These are phyloP conservation scores for Xanthorhoe spadicearia DNA, from an alignment of 2,888 invertebrate species.

Conservation along the genomic window DNA sequence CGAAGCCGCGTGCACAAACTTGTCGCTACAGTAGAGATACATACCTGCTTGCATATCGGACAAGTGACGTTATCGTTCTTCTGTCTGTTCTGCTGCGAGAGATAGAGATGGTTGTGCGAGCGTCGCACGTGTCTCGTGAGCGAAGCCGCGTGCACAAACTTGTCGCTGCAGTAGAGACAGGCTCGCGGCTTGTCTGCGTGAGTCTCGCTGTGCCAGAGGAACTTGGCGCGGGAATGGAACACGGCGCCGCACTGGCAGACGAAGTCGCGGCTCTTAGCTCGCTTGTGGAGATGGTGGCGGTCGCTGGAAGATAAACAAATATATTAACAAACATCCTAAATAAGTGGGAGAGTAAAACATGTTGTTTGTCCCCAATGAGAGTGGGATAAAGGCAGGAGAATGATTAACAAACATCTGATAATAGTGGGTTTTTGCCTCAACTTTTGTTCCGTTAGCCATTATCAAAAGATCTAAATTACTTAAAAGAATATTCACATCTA, in stretches of 20 bases:
- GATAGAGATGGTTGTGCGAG: slow-evolving; percentile 91
- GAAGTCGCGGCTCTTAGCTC: slow-evolving; percentile 88
- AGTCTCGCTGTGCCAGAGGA: slow-evolving; percentile 94
- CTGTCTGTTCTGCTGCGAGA: slow-evolving; percentile 85
- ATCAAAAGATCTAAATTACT: too few relatives aligned
- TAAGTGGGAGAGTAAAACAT: too few relatives aligned
- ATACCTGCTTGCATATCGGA: slow-evolving; percentile 88
- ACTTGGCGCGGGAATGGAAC: slow-evolving; percentile 92
- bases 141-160: slow-evolving; percentile 93
- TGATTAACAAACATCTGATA: too few relatives aligned
- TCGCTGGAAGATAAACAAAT: slow-evolving; percentile 69
- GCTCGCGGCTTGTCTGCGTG: slow-evolving; percentile 91
- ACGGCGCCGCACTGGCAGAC: slow-evolving; percentile 92
- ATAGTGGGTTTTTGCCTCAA: too few relatives aligned
- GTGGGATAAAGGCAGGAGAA: too few relatives aligned
- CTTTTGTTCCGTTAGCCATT: too few relatives aligned
- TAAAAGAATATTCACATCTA: too few relatives aligned
- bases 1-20: slow-evolving; percentile 93
- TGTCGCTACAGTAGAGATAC: slow-evolving; percentile 93
- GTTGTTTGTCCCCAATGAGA: too few relatives aligned
- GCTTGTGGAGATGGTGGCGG: slow-evolving; percentile 89
- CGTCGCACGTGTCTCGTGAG: slow-evolving; percentile 93
- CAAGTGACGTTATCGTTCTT: slow-evolving; percentile 90
- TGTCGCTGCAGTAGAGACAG: slow-evolving; percentile 93
- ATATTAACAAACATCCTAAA: too few relatives aligned